Conservation (phyloP, 2,113 vertebrate species). For the Tetrax tetrax region DNA sequence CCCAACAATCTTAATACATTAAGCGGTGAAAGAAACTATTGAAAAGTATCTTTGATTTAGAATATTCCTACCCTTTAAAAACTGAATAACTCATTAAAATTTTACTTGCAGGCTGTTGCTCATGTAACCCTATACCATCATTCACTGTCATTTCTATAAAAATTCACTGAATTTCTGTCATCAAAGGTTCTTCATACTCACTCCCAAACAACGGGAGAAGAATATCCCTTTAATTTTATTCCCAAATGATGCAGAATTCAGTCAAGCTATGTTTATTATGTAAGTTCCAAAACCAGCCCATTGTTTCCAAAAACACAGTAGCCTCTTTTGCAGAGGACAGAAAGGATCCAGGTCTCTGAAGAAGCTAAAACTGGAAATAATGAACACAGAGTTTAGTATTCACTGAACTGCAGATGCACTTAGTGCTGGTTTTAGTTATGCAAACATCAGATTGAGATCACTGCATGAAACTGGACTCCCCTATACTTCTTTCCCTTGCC, state of each 20-base stretch:
- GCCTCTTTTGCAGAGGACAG: neutral
- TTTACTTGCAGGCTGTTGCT: neutral
- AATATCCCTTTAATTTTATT: neutral
- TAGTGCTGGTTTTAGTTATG: neutral
- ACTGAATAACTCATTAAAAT: neutral
- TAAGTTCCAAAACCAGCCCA: neutral
- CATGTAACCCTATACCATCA: neutral
- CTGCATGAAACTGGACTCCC: neutral
- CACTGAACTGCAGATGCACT: neutral
- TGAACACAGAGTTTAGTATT: neutral
- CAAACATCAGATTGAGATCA: neutral
- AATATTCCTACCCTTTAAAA: neutral
- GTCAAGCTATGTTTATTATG: neutral
- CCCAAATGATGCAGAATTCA: neutral
- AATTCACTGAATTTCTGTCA: neutral
- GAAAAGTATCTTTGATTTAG: neutral
- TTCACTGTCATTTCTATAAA: neutral
- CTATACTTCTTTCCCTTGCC: neutral
- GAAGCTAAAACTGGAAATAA: neutral
- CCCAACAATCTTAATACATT: neutral
- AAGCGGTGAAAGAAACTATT: neutral
- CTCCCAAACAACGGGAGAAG: neutral
- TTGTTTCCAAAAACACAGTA: conserved; percentile 3
- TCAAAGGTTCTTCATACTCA: neutral
- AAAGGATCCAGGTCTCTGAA: neutral